phyloP scores from a whole-genome alignment of 2,113 vertebrate species.

The Ondatra zibethicus region DNA sequence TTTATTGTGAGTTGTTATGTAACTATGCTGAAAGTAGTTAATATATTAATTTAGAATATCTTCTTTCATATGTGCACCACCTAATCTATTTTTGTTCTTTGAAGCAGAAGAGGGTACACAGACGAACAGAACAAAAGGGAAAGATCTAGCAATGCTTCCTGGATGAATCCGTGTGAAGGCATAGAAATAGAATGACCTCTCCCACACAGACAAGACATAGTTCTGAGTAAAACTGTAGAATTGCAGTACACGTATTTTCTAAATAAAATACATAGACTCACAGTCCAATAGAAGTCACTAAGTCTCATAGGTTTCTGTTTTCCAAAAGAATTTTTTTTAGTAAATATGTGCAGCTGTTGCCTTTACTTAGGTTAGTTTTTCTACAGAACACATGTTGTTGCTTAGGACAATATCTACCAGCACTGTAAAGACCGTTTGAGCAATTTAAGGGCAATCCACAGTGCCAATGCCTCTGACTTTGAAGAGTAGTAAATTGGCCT shows the following conservation, averaged over 20 bases:
- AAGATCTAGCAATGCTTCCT: constrained; percentile 78
- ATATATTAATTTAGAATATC: not conserved
- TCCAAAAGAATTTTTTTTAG: constrained; percentile 58
- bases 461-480: constrained; percentile 76
- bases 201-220: constrained; percentile 73
- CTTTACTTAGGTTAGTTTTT: constrained; percentile 45
- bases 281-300: constrained; percentile 82
- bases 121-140: not conserved
- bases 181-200: constrained; percentile 79
- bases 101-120: not conserved
- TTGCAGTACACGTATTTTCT: not conserved
- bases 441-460: constrained; percentile 68
- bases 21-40: not conserved
- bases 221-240: constrained; percentile 63
- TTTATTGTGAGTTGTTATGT: not conserved
- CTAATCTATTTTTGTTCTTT: not conserved
- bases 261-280: constrained; percentile 71
- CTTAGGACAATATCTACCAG: constrained; percentile 73
- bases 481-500: constrained; percentile 73
- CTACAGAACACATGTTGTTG: constrained; percentile 67
- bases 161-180: constrained; percentile 78
- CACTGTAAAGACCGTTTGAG: constrained; percentile 74
- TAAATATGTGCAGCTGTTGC: not conserved
- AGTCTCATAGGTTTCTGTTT: constrained; percentile 78
- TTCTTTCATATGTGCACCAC: not conserved